Conservation (phyloP, 1,140 invertebrate genomes). For the Gryllus bimaculatus region DNA sequence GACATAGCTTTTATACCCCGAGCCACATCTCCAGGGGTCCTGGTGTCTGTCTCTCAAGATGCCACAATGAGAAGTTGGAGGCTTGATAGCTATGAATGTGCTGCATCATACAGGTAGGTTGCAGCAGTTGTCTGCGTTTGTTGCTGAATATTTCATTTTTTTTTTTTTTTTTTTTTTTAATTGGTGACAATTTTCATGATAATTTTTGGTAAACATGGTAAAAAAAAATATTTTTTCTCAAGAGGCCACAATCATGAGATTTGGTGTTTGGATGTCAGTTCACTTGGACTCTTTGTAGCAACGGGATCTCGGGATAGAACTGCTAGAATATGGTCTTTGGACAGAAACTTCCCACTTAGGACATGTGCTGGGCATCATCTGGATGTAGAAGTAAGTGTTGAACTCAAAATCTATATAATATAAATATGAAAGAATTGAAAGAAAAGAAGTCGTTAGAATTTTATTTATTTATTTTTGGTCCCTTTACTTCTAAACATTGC, state of each 20-base stretch:
- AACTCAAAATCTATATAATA: not conserved
- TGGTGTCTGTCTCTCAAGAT: constrained; percentile 70
- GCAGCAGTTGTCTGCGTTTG: not conserved
- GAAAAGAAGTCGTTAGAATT: too few relatives aligned
- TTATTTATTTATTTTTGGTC: too few relatives aligned
- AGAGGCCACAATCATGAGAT: constrained; percentile 78
- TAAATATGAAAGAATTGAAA: not conserved
- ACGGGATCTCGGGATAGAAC: constrained; percentile 78
- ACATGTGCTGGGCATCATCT: constrained; percentile 73
- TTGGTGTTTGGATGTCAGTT: constrained; percentile 71
- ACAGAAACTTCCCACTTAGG: constrained; percentile 64
- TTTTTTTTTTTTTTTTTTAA: not conserved
- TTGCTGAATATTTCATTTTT: not conserved
- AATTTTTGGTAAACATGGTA: not conserved
- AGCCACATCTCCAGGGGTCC: constrained; percentile 35
- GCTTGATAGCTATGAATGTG: constrained; percentile 57
- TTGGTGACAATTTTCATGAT: not conserved
- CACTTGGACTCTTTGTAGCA: constrained; percentile 59
- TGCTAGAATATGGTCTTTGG: constrained; percentile 75
- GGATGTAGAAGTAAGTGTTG: constrained; percentile 59
- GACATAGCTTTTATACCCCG: constrained; percentile 53
- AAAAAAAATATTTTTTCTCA: constrained; percentile 29
- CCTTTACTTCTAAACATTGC: too few relatives aligned
- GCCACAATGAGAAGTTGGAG: constrained; percentile 67
- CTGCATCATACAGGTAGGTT: constrained; percentile 54